A percentile compares a stretch with the other conserved stretches of the same genome.
Evolutionary conservation across 2,888 invertebrate genomes (phyloP).

Genomic region (Monoplex corrugatus): DNA sequence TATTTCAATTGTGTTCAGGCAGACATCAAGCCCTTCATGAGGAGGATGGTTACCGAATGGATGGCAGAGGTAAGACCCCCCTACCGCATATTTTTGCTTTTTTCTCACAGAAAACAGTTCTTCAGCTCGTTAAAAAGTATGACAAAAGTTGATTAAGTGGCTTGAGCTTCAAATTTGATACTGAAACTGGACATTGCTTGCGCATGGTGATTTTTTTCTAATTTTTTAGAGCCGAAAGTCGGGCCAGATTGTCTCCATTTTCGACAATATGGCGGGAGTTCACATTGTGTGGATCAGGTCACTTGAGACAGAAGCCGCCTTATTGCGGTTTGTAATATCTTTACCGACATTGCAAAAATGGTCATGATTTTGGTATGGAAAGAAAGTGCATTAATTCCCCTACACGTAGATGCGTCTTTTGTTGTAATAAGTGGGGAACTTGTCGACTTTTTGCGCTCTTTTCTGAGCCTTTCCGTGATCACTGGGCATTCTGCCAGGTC

Average conservation of each 20-base stretch:
- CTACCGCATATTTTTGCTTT: slow-evolving; percentile 25
- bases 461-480: not conserved
- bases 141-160: not conserved
- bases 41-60: slow-evolving; percentile 96
- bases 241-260: not conserved
- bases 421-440: not conserved
- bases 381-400: slow-evolving; percentile 51
- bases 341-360: slow-evolving; percentile 45
- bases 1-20: slow-evolving; percentile 93
- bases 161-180: slow-evolving; percentile 30
- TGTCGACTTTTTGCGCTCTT: not conserved
- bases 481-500: slow-evolving; percentile 44
- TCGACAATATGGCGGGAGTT: slow-evolving; percentile 55
- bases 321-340: slow-evolving; percentile 47
- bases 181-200: not conserved
- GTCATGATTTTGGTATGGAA: not conserved
- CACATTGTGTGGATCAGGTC: slow-evolving; percentile 31
- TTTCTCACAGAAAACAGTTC: not conserved
- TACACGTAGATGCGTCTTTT: slow-evolving; percentile 27
- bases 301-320: slow-evolving; percentile 9
- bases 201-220: slow-evolving; percentile 35
- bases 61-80: slow-evolving; percentile 92
- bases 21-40: slow-evolving; percentile 94
- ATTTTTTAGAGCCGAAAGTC: slow-evolving; percentile 43
- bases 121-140: not conserved